phyloP scores from a whole-genome alignment of 2,797 vertebrate species.

The Macropodus opercularis region DNA sequence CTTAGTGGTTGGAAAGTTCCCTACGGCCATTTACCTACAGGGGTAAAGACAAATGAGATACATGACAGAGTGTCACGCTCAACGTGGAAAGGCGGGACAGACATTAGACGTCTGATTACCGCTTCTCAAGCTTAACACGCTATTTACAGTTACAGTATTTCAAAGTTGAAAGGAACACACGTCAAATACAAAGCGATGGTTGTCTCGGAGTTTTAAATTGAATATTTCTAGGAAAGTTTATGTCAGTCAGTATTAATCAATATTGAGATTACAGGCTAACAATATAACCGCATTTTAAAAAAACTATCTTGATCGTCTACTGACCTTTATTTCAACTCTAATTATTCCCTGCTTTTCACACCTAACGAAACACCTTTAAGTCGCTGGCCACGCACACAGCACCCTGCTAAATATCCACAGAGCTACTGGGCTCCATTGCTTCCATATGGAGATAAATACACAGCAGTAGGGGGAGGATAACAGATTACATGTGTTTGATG shows the following conservation, averaged over 20 bases:
- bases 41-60: constrained; percentile 39
- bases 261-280: too few relatives aligned
- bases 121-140: constrained; percentile 25
- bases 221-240: too few relatives aligned
- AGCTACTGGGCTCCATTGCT: constrained; percentile 15
- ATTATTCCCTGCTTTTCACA: constrained; percentile 49
- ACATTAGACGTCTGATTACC: constrained; percentile 9
- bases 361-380: constrained; percentile 32
- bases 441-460: constrained; percentile 43
- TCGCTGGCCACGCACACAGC: constrained; percentile 4
- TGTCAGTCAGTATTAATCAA: too few relatives aligned
- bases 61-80: constrained; percentile 47
- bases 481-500: constrained; percentile 25
- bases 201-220: too few relatives aligned
- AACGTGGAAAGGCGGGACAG: constrained; percentile 25
- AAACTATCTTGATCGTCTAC: too few relatives aligned
- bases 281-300: too few relatives aligned
- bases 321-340: constrained; percentile 39
- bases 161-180: constrained; percentile 30
- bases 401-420: constrained; percentile 6
- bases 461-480: constrained; percentile 26
- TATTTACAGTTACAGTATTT: constrained; percentile 44
- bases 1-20: constrained; percentile 35
- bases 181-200: constrained; percentile 14
- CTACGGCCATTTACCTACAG: constrained; percentile 29